Percentiles rank a stretch among this genome's conserved stretches.
Evolutionary conservation across 2,888 invertebrate genomes (phyloP).

Genomic region (Meteorus cinctellus): DNA sequence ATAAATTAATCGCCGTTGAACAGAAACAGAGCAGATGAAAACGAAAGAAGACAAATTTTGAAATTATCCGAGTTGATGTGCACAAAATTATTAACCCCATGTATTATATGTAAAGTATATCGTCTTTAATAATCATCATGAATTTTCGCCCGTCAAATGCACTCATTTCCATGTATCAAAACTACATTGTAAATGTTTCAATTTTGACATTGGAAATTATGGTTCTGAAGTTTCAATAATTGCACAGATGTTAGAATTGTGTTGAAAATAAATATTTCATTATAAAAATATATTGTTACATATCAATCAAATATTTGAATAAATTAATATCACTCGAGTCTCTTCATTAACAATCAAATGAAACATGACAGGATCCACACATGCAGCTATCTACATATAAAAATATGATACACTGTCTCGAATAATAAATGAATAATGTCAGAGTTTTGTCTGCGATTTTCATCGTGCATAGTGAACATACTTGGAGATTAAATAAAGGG

Average conservation of each 20-base stretch:
- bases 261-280: no score
- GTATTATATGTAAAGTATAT: not conserved
- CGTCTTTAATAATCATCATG: slow-evolving; percentile 2
- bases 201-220: no score
- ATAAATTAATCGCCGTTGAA: slow-evolving; percentile 32
- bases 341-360: not conserved
- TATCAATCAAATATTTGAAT: not conserved
- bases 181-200: not conserved
- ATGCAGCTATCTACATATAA: not conserved
- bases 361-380: not conserved
- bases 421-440: slow-evolving; percentile 30
- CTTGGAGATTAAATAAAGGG: slow-evolving; percentile 16
- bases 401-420: not conserved
- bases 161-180: slow-evolving; percentile 4
- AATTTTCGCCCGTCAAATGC: slow-evolving; percentile 7
- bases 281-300: no score
- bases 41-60: slow-evolving; percentile 1
- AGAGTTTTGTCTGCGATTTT: slow-evolving; percentile 33
- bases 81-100: slow-evolving; percentile 15
- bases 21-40: not conserved
- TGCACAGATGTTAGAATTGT: no score
- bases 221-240: no score
- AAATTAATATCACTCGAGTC: not conserved
- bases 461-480: slow-evolving; percentile 23
- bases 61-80: slow-evolving; percentile 6